A percentile compares a stretch with the other conserved stretches of the same genome.
Conservation (phyloP, 2,113 vertebrate genomes). For the Crotophaga sulcirostris region DNA sequence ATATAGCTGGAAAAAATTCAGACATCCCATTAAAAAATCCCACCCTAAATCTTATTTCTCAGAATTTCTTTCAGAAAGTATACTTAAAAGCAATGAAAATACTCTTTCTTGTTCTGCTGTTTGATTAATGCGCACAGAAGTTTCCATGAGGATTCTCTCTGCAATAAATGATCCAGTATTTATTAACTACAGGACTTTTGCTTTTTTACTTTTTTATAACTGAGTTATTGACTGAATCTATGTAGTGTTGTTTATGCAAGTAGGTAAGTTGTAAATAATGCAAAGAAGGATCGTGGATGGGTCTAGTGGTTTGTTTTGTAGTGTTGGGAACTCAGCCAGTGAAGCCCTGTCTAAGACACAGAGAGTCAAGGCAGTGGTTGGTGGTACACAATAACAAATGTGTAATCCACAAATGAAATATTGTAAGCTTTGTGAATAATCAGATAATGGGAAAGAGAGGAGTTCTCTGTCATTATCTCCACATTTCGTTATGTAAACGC, state of each 20-base stretch:
- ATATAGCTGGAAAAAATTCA: not conserved
- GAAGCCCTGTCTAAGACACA: not conserved
- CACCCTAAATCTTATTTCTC: not conserved
- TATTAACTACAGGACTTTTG: not conserved
- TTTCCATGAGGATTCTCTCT: not conserved
- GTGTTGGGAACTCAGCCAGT: not conserved
- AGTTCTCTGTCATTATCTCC: not conserved
- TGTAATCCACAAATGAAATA: not conserved
- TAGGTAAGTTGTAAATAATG: not conserved
- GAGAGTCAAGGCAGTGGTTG: not conserved
- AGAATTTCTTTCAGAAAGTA: not conserved
- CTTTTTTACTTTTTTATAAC: not conserved
- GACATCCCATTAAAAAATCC: not conserved
- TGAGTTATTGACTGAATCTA: not conserved
- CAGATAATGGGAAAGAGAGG: not conserved
- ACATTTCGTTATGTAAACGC: not conserved
- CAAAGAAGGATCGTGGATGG: accelerated
- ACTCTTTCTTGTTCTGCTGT: not conserved
- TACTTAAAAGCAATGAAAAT: not conserved
- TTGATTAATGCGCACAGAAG: not conserved
- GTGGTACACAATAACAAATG: not conserved
- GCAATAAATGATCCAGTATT: not conserved
- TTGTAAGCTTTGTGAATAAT: not conserved
- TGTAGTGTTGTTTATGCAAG: not conserved
- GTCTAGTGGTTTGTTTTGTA: not conserved